phyloP scores from a whole-genome alignment of 1,140 invertebrate genomes.

The Gryllus bimaculatus region DNA sequence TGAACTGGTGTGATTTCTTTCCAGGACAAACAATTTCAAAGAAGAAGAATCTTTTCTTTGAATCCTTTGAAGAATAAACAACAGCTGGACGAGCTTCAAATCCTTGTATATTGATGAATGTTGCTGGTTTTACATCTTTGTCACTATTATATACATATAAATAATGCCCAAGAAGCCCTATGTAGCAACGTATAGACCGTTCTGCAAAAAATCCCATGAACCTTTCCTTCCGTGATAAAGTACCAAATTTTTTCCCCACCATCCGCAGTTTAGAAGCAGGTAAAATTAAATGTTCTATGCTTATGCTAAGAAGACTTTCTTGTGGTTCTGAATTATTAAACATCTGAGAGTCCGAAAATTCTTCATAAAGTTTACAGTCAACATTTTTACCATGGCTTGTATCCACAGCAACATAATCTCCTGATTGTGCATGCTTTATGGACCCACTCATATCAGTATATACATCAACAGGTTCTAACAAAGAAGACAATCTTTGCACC shows the following conservation, averaged over 20 bases:
- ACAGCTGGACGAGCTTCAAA: constrained; percentile 11
- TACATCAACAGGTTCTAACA: not conserved
- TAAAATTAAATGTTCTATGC: not conserved
- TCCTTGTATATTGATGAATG: constrained; percentile 4
- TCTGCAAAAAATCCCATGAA: constrained; percentile 14
- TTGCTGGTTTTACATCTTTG: constrained; percentile 14
- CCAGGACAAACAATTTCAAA: constrained; percentile 20
- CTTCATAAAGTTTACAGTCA: not conserved
- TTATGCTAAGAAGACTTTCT: not conserved
- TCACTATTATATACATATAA: constrained; percentile 13
- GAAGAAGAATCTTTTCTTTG: constrained; percentile 9
- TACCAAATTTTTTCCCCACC: constrained; percentile 12
- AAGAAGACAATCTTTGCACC: not conserved
- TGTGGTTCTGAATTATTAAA: not conserved
- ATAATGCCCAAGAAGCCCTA: constrained; percentile 8
- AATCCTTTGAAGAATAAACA: not conserved
- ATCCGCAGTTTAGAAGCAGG: not conserved
- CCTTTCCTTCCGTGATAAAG: constrained; percentile 12
- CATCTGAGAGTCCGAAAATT: not conserved
- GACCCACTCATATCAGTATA: not conserved
- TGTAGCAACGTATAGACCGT: constrained; percentile 7
- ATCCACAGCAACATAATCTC: not conserved
- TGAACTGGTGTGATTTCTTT: constrained; percentile 11
- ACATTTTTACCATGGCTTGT: not conserved
- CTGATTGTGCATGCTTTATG: not conserved